Base-by-base conservation (phyloP, 2,797 vertebrate genomes). In the Paguma larvata region DNA sequence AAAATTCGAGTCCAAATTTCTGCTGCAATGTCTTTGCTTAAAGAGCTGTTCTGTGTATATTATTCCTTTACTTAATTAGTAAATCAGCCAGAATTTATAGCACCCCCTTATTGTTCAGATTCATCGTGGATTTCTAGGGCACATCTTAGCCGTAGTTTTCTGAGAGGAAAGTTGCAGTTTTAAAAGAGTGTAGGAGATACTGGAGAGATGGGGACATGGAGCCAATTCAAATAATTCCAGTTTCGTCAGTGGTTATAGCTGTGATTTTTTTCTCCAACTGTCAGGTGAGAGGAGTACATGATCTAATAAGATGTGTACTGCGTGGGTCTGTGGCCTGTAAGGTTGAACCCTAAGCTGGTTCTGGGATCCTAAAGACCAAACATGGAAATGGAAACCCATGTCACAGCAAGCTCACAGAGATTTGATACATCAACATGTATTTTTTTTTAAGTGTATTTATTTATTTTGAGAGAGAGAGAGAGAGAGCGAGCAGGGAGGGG, bases 1-100 rank as follows among this genome's bases (percentile, higher is more conserved):
- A 79, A 95, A 91, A 27, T 70, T 93, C 73, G 67, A 68, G 41
- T 89, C 85, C 63, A 86, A 70, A 63, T 88, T 90, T 91, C 62
- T 30, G 68, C 51, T 70, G 59, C 79, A 78, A 94, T 88, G 6
- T 85, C 63, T 59, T 59, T 94, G 32, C 11, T 78, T 70, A 85
- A 82, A 80, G 51, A 44, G 51, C 16, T 82, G 80, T 93, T 38
- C 30, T 77, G 11, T 34, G 19, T 19, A 25, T 38, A 78, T 46
- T 63, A 73, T 88, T 94, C 44, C 6, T 92, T 94, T 89, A 78
- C 5, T 68, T 93, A 65, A 72, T 85, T 53, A 63, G 38, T 92
- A 89, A 86, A 84, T 75, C 16, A 80, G n/a, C 41, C 19, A 83
- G 41, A 85, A 89, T 72, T 80, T 48, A 86, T 65, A 86, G 51